Evolutionary conservation across 2,888 invertebrate species (phyloP), one percentile per base, ranked within the genome.

Genomic region (Netelia melanura): DNA sequence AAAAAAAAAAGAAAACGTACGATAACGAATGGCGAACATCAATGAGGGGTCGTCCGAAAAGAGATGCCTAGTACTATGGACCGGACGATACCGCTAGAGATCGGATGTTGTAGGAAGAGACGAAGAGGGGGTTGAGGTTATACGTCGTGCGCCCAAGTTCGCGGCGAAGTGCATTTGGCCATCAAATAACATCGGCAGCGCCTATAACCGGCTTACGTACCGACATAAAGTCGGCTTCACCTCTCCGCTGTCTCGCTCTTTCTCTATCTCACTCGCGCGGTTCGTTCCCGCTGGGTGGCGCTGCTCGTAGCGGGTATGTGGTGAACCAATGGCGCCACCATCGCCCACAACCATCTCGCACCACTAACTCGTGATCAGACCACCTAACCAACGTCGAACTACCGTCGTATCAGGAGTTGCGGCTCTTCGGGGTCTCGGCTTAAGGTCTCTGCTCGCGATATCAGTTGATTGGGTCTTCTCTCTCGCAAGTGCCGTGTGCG

Each of bases 171-270:
- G 93, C 93, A 94, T 93, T 94, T 93, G 92, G 93, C 93, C 93
- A 94, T 94, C 93, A 93, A 94, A 94, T 93, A 93, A 93, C 93
- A 93, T 93, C 91, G 93, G 93, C 92, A 92, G 92, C 90, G 91
- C 91, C 93, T 92, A 93, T 94, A 94, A 94, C 93, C 93, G 91
- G 93, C 93, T 94, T 93, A 93, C 91, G 92, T 90, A 89, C 92
- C 88, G 90, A 92, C 93, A 93, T 93, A 93, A 93, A 93, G 90
- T 92, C 91, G 90, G 91, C 92, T 93, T 91, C 91, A 86, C 90
- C 90, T 88, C 85, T 87, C 88, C 14, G 2, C 88, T 86, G 85
- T 87, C 84, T 56, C 70, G 44, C 81, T 74, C 80, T 71, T 81
- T 78, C 79, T 84, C 88, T 86, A 84, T 87, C 85, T 87, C 77